Evolutionary conservation across 2,797 vertebrate genomes (phyloP), one percentile per base, ranked within the genome.

Genomic region (Peromyscus aztecus): DNA sequence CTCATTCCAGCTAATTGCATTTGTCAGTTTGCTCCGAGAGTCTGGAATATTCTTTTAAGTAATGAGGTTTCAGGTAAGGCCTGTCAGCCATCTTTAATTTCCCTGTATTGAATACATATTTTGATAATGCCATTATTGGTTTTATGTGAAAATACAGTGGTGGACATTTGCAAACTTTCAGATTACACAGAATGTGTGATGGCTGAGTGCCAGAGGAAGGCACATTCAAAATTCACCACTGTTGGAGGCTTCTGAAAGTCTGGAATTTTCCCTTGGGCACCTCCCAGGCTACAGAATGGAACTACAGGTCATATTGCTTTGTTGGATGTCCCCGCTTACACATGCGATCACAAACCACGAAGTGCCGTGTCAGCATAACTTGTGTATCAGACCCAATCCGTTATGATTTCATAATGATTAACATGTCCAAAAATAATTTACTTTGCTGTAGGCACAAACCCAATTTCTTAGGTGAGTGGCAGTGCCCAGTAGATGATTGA

Each of bases 161-260:
- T 4, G n/a, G 61, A 17, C 63, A 24, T 34, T 23, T 59, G 14
- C 6, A 29, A 71, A 55, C 69, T 40, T 86, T 61, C 46, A 55
- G 37, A 27, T 59, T 40, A 34, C 4, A 67, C 24, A 27, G 52
- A 55, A 37, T 24, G 12, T 6, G 10, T 37, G 0, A n/a, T 24
- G 34, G 10, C 5, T 43, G 5, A 8, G 23, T 17, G 9, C 0
- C 1, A 10, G n/a, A 23, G 34, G 29, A 27, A 31, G 59, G 6
- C 0, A 4, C 0, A 27, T 8, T 63, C 46, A 31, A 5, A 69
- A 3, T 0, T 0, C 34, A 8, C 6, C 6, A 16, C 12, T 16
- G 52, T 4, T 6, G 29, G 23, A 37, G 0, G 21, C 77, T 27
- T 10, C 31, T 10, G 31, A n/a, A 59, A 55, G 24, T 9, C 17